Base-by-base conservation (phyloP, 1,140 invertebrate species). In the Andrena cerasifolii region DNA sequence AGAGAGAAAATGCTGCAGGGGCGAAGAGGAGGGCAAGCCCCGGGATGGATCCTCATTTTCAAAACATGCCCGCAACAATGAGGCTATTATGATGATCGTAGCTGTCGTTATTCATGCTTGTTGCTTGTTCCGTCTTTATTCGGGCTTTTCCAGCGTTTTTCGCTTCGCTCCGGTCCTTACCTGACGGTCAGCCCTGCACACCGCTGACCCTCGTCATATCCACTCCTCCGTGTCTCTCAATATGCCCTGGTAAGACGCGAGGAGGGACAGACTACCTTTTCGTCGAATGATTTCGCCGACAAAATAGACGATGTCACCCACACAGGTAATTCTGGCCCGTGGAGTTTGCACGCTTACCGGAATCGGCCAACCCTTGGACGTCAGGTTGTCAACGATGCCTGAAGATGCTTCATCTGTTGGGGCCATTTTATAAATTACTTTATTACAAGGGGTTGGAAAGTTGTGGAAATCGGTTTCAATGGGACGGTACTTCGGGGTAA, bases 1-100 rank as follows among this genome's bases (percentile, higher is more conserved):
- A 14, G 18, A 21, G 21, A 40, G 6, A 16, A 16, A 14, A 10
- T 45, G n/a, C 3, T 18, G 5, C 36, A 5, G 43, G 26, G 4
- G 53, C 45, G 21, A 40, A 49, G 56, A 51, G 54, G 62, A 58
- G 21, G 49, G 36, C 12, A 7, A 63, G 59, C n/a, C 24, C 45
- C n/a, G 59, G 74, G 80, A 58, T n/a, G 65, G 53, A 87, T 87
- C 81, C 89, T 90, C 89, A 91, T 92, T 92, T 91, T 88, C 79
- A 91, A 92, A 93, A 93, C 92, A 93, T 89, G 88, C 91, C 91
- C 89, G 78, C 91, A 93, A 93, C 92, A 93, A 93, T 91, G 82
- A 89, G 80, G 80, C 90, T 88, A 91, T 92, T 92, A 91, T 90
- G 87, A 91, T 89, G 88, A 92, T 91, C 89, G 86, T 88, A 71